Percentiles rank a stretch among this genome's conserved stretches.
phyloP scores from a whole-genome alignment of 2,888 invertebrate species.

The Napeogenes inachia region DNA sequence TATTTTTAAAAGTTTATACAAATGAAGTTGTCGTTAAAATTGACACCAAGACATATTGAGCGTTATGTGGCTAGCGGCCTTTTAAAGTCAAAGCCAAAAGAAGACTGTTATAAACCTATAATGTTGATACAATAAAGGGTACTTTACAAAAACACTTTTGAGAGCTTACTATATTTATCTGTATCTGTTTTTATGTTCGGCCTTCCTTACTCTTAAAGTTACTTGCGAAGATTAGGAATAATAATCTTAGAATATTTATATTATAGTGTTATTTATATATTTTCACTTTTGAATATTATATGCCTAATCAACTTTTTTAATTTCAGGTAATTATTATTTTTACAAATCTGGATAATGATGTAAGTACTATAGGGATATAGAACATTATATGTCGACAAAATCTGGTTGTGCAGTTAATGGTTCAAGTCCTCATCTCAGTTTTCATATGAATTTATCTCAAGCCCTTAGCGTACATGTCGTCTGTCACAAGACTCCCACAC shows the following conservation, averaged over 20 bases:
- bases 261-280: no score
- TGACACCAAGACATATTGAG: neutral
- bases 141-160: neutral
- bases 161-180: neutral
- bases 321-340: no score
- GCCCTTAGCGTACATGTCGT: conserved; percentile 37
- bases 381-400: no score
- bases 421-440: conserved; percentile 12
- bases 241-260: no score
- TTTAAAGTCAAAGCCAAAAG: neutral
- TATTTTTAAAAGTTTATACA: neutral
- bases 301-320: no score
- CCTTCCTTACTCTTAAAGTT: no score
- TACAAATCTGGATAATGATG: no score
- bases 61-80: neutral
- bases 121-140: neutral
- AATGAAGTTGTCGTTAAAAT: neutral
- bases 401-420: no score
- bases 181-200: no score
- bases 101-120: neutral
- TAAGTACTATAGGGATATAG: no score
- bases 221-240: no score
- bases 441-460: conserved; percentile 51
- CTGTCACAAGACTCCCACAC: conserved; percentile 61
- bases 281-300: no score